Percentiles rank a stretch among this genome's conserved stretches.
Evolutionary conservation across 2,888 invertebrate genomes (phyloP).

Genomic region (Caenorhabditis sp.): DNA sequence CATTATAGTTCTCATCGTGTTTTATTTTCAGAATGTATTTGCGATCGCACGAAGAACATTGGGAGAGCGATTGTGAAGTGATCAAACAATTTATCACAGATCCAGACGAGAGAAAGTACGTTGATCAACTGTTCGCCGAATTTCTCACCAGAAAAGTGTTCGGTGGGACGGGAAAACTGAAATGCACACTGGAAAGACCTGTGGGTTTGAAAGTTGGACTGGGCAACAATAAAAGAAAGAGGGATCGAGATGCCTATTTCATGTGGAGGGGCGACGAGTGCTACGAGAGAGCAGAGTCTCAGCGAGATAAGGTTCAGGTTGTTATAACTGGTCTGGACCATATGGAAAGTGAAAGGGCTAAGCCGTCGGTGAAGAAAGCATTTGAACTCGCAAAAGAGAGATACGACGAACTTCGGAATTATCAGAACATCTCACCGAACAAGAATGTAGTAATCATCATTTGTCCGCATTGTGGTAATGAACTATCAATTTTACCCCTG

Average conservation of each 20-base stretch:
- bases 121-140: background rate
- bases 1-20: background rate
- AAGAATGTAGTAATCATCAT: background rate
- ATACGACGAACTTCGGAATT: background rate
- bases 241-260: background rate
- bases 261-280: background rate
- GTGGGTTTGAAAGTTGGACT: background rate
- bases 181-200: background rate
- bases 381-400: background rate
- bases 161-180: background rate
- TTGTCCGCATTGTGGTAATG: conserved; percentile 29
- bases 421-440: too few relatives aligned
- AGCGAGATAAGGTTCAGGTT: background rate
- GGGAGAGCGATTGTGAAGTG: background rate
- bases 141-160: background rate
- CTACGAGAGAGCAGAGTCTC: background rate
- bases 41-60: background rate
- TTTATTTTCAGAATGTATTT: background rate
- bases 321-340: background rate
- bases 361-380: too few relatives aligned
- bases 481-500: too few relatives aligned
- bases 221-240: too few relatives aligned
- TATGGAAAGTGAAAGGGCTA: background rate
- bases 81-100: background rate
- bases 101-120: background rate